A percentile compares a stretch with the other conserved stretches of the same genome.
Evolutionary conservation across 2,888 invertebrate genomes (phyloP).

Genomic region (Hypercompe scribonia): DNA sequence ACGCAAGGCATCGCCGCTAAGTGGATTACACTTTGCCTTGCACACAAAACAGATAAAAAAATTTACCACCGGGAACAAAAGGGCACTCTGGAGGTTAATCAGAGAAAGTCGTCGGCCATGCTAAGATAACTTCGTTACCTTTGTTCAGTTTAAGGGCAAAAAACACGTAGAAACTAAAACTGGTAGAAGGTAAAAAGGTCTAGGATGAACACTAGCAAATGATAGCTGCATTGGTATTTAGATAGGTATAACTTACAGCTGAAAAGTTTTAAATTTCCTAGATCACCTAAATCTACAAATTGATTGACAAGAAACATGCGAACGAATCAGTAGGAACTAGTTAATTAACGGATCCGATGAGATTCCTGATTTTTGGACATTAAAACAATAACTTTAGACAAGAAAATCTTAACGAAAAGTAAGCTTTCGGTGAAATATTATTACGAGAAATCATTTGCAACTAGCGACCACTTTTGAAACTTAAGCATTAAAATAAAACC

Average conservation of each 20-base stretch:
- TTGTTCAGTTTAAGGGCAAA: background rate
- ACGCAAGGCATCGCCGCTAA: background rate
- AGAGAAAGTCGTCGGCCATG: background rate
- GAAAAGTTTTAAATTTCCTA: background rate
- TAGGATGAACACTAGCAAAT: background rate
- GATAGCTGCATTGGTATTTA: background rate
- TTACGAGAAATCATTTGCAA: background rate
- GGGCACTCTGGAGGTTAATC: slow-evolving; percentile 10
- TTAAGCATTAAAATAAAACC: background rate
- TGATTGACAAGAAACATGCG: no score
- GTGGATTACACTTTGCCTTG: background rate
- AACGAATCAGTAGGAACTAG: no score
- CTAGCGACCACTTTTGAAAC: background rate
- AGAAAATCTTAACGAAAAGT: background rate
- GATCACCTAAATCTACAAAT: no score
- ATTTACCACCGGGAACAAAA: background rate
- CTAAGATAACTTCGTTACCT: slow-evolving; percentile 3
- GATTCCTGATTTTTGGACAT: no score
- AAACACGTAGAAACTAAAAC: background rate
- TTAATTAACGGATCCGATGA: no score
- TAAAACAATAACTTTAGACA: background rate
- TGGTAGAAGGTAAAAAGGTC: background rate
- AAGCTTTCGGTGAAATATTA: background rate
- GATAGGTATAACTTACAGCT: background rate
- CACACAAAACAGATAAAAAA: slow-evolving; percentile 6